phyloP scores from a whole-genome alignment of 1,140 invertebrate species.

The Palaemon carinicauda region DNA sequence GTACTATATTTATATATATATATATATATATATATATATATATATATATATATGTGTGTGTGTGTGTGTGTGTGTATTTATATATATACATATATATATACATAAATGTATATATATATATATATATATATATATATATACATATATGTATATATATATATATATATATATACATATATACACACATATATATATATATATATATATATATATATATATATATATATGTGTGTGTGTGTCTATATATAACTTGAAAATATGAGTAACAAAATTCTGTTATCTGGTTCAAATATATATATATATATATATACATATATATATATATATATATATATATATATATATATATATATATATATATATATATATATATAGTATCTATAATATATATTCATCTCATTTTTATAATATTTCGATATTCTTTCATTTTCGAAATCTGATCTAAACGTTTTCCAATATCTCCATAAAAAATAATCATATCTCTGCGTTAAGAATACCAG shows the following conservation, averaged over 20 bases:
- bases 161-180: not conserved
- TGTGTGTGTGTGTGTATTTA: not conserved
- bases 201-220: not conserved
- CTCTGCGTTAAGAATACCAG: no score
- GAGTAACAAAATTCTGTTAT: not conserved
- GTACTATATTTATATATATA: not conserved
- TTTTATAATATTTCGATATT: no score
- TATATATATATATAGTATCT: not conserved
- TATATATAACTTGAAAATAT: not conserved
- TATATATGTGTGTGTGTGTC: not conserved
- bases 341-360: constrained; percentile 2
- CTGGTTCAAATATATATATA: not conserved
- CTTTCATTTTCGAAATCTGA: no score
- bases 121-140: not conserved
- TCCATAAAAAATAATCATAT: no score
- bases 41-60: constrained; percentile 5
- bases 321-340: constrained; percentile 2
- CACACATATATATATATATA: not conserved
- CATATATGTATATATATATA: not conserved
- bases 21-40: not conserved
- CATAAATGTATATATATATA: not conserved
- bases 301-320: not conserved
- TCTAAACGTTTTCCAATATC: no score
- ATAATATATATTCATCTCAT: not conserved
- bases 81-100: not conserved